Conservation (phyloP, 2,888 invertebrate species). For the Anagyrus pseudococci region DNA sequence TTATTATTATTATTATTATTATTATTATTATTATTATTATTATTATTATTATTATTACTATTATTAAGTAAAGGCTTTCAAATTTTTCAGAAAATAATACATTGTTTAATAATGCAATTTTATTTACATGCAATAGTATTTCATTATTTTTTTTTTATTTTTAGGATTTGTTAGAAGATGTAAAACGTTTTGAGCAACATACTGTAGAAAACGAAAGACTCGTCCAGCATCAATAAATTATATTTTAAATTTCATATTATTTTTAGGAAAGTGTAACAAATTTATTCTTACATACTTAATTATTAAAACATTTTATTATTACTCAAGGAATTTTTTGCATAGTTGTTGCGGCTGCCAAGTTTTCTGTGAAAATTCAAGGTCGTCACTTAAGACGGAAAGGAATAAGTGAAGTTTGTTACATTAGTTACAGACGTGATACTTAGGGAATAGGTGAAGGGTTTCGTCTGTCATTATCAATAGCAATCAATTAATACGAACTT, state of each 20-base stretch:
- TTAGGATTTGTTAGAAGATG: conserved; percentile 60
- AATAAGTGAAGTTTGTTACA: conserved; percentile 28
- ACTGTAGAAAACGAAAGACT: conserved; percentile 24
- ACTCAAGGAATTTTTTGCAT: conserved; percentile 14
- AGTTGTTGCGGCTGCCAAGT: conserved; percentile 27
- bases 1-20: too few relatives aligned
- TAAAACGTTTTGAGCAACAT: conserved; percentile 53
- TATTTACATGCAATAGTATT: not conserved
- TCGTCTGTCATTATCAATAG: conserved; percentile 21
- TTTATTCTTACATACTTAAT: conserved; percentile 29
- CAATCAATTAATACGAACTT: conserved; percentile 11
- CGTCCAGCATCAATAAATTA: conserved; percentile 7
- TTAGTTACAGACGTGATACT: conserved; percentile 31
- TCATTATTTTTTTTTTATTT: conserved; percentile 32
- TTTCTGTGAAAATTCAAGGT: conserved; percentile 36
- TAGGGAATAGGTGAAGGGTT: conserved; percentile 32
- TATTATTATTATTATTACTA: too few relatives aligned
- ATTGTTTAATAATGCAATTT: too few relatives aligned
- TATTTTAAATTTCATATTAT: conserved; percentile 9
- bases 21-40: too few relatives aligned
- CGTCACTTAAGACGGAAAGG: conserved; percentile 14
- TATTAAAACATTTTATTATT: conserved; percentile 19
- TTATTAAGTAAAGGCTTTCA: too few relatives aligned
- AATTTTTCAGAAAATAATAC: too few relatives aligned
- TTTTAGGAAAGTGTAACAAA: conserved; percentile 34